These are phyloP conservation scores for Sphaeramia orbicularis DNA, from an alignment of 2,797 vertebrate genomes.

Conservation along the genomic window DNA sequence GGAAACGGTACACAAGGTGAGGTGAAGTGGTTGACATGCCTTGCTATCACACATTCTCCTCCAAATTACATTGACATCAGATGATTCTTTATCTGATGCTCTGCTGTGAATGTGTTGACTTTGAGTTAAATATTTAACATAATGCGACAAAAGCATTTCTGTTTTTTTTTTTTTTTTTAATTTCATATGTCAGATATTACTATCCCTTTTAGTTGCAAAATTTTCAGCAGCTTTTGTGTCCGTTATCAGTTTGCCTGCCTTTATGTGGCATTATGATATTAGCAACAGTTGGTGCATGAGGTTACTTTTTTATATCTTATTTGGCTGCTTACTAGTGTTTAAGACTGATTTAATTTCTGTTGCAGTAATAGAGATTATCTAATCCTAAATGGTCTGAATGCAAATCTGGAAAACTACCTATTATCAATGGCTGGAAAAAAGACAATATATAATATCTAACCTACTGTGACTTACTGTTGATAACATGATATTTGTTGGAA, in stretches of 20 bases:
- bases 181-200: constrained; percentile 5
- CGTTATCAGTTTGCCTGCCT: constrained; percentile 3
- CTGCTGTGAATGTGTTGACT: not conserved
- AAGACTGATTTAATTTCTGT: constrained; percentile 17
- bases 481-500: constrained; percentile 12
- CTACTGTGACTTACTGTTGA: constrained; percentile 43
- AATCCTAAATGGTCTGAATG: constrained; percentile 24
- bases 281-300: constrained; percentile 2
- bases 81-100: not conserved
- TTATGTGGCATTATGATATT: not conserved
- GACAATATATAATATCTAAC: constrained; percentile 40
- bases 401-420: constrained; percentile 53
- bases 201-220: constrained; percentile 1
- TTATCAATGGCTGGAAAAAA: constrained; percentile 57
- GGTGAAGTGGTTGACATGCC: not conserved
- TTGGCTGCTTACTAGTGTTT: constrained; percentile 21
- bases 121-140: constrained; percentile 4
- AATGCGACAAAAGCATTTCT: constrained; percentile 1
- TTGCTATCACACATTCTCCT: not conserved
- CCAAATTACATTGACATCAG: constrained; percentile 15
- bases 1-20: not conserved
- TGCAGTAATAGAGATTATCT: constrained; percentile 23
- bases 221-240: not conserved
- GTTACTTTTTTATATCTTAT: constrained; percentile 13
- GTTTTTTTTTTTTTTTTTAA: not conserved